Conservation (phyloP, 2,113 vertebrate genomes). For the Morone chrysops region DNA sequence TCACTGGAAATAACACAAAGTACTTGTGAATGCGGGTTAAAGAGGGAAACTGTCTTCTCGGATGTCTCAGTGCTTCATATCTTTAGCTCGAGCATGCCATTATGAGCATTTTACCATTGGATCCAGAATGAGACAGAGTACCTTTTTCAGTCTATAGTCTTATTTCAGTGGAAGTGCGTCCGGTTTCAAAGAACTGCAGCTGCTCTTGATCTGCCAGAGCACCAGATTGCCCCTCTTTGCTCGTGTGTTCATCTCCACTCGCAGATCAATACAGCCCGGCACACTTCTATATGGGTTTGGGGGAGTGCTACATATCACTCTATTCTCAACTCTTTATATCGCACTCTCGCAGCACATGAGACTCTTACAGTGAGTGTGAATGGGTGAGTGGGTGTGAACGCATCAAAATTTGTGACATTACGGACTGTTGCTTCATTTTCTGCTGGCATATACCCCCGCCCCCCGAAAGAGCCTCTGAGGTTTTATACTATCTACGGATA, state of each 20-base stretch:
- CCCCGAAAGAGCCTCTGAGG: conserved; percentile 41
- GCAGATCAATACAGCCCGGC: conserved; percentile 80
- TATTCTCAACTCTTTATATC: conserved; percentile 60
- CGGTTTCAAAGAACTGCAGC: conserved; percentile 76
- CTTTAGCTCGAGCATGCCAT: conserved; percentile 31
- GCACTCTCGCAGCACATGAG: conserved; percentile 29
- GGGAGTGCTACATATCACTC: conserved; percentile 53
- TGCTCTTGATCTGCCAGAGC: conserved; percentile 75
- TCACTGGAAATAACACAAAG: conserved; percentile 28
- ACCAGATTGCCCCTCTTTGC: conserved; percentile 67
- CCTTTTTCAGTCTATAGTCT: conserved; percentile 56
- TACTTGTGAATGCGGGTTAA: conserved; percentile 19
- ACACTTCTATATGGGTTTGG: conserved; percentile 60
- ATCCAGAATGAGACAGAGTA: conserved; percentile 24
- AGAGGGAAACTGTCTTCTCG: conserved; percentile 35
- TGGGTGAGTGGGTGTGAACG: conserved; percentile 53
- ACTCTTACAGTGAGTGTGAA: conserved; percentile 37
- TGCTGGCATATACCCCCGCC: conserved; percentile 10
- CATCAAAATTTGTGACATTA: conserved; percentile 64
- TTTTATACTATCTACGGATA: conserved; percentile 12
- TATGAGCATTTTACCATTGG: conserved; percentile 42
- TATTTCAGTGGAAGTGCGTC: conserved; percentile 69
- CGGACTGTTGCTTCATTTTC: conserved; percentile 51
- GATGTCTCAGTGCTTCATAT: conserved; percentile 46
- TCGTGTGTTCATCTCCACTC: conserved; percentile 73